These are phyloP conservation scores for Chelonus formosanus DNA, from an alignment of 2,888 invertebrate genomes.

Conservation along the genomic window DNA sequence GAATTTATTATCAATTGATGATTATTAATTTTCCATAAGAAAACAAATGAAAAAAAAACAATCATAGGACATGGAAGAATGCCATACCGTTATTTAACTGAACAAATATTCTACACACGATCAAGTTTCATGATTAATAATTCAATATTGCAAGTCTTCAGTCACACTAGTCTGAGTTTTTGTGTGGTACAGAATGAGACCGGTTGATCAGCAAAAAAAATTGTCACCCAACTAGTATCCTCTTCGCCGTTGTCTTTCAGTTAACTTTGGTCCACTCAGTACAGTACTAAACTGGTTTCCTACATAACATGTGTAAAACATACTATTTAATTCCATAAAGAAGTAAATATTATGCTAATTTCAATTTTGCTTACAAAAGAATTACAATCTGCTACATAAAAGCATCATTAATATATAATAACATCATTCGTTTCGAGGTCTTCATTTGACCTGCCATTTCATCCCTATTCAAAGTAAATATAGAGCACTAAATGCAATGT, in stretches of 20 bases:
- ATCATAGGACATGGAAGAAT: constrained; percentile 27
- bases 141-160: constrained; percentile 5
- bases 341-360: constrained; percentile 4
- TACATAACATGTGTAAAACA: constrained; percentile 12
- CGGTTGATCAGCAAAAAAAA: constrained; percentile 15
- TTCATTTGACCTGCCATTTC: constrained; percentile 6
- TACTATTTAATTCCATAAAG: constrained; percentile 5
- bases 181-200: constrained; percentile 7
- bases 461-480: constrained; percentile 1
- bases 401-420: background rate
- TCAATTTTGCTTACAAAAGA: background rate
- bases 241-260: constrained; percentile 8
- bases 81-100: constrained; percentile 35
- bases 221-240: background rate
- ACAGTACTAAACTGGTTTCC: constrained; percentile 2
- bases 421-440: background rate
- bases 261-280: background rate
- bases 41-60: background rate
- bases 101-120: constrained; percentile 26
- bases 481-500: background rate
- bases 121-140: constrained; percentile 22
- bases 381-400: background rate
- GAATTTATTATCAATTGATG: too few relatives aligned
- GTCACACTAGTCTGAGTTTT: background rate
- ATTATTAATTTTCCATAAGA: too few relatives aligned